Conservation (phyloP, 1,140 invertebrate species). For the Caenorhabditis remanei region DNA sequence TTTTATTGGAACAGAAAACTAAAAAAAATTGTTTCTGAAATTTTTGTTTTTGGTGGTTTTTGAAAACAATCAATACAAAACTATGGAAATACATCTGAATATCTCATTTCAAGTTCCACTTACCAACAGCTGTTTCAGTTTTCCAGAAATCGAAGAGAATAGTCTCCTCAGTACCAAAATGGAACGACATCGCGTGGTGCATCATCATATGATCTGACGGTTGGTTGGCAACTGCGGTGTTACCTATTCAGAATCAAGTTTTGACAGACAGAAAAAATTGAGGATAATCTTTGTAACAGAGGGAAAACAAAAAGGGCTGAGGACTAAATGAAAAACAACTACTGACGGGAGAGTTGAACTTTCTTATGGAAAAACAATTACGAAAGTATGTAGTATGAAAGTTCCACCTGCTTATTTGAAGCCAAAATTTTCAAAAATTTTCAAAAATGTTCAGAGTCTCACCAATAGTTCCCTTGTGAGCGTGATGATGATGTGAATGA, state of each 20-base stretch:
- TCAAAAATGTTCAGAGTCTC: too few species aligned
- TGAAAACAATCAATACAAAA: too few species aligned
- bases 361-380: too few species aligned
- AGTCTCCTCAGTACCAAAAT: conserved; percentile 74
- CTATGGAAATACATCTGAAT: too few species aligned
- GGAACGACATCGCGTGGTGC: conserved; percentile 72
- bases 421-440: too few species aligned
- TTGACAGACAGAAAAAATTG: neutral
- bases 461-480: conserved; percentile 39
- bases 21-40: too few species aligned
- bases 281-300: neutral
- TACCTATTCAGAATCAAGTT: conserved; percentile 37
- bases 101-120: neutral
- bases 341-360: neutral
- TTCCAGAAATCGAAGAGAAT: conserved; percentile 75
- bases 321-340: neutral
- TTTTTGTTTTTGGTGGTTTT: too few species aligned
- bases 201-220: conserved; percentile 46
- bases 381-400: too few species aligned
- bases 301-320: conserved; percentile 1
- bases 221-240: conserved; percentile 5
- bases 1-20: too few species aligned
- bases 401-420: too few species aligned
- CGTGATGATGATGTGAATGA: conserved; percentile 43
- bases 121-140: conserved; percentile 69